Evolutionary conservation across 1,140 invertebrate species (phyloP).

Genomic region (Zaprionus capensis): DNA sequence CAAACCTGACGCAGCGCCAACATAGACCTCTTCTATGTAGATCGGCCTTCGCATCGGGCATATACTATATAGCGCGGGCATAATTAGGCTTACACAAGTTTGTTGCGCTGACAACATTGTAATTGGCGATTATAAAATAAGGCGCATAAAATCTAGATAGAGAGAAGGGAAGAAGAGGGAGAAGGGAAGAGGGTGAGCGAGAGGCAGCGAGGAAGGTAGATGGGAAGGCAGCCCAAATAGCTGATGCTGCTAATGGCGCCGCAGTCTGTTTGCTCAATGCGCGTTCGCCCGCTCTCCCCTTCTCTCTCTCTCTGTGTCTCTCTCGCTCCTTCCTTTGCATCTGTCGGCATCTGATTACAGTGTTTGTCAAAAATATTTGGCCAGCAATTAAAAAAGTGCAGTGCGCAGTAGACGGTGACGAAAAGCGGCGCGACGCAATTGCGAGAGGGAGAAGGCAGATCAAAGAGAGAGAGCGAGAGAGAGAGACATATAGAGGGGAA

Average conservation of each 20-base stretch:
- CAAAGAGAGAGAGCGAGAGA: not conserved
- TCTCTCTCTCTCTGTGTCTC: not conserved
- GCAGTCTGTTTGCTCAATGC: constrained; percentile 19
- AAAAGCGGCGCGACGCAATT: constrained; percentile 38
- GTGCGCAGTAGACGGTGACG: constrained; percentile 63
- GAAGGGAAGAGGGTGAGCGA: not conserved
- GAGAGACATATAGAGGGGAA: not conserved
- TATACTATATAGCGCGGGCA: not conserved
- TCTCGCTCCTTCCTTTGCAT: not conserved
- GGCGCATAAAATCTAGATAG: not conserved
- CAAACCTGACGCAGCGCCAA: not conserved
- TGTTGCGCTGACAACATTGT: constrained; percentile 7
- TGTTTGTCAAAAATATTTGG: constrained; percentile 77
- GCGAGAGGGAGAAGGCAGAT: not conserved
- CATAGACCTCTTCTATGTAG: not conserved
- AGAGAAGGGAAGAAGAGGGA: not conserved
- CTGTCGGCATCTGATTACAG: constrained; percentile 65
- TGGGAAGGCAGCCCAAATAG: constrained; percentile 18
- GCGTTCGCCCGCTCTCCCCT: not conserved
- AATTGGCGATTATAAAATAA: constrained; percentile 12
- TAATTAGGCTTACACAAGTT: constrained; percentile 5
- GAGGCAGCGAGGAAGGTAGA: constrained; percentile 3
- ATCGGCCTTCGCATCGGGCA: constrained; percentile 3
- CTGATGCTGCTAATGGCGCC: constrained; percentile 36
- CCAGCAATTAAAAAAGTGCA: constrained; percentile 71